A percentile compares a stretch with the other conserved stretches of the same genome.
Evolutionary conservation across 2,113 vertebrate genomes (phyloP).

Genomic region (Sylvilagus bachmani): DNA sequence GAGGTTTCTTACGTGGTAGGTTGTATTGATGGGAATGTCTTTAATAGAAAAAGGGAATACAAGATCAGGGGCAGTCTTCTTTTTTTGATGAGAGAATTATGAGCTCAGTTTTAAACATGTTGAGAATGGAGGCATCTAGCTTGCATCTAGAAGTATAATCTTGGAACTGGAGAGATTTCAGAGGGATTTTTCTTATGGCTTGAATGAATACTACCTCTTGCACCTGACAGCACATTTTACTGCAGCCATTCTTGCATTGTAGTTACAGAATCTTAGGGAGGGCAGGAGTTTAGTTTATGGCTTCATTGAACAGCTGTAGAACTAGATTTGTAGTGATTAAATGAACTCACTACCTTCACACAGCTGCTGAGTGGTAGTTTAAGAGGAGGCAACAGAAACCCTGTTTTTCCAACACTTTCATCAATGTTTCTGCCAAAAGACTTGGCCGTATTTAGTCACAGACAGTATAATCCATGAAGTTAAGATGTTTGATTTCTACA

Average conservation of each 20-base stretch:
- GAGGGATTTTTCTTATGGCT: background rate
- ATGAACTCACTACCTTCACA: too few species aligned
- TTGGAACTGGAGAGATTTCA: background rate
- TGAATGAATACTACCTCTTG: too few species aligned
- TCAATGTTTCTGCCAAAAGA: background rate
- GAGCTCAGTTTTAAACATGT: background rate
- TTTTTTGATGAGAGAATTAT: background rate
- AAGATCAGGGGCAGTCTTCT: background rate
- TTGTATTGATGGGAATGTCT: background rate
- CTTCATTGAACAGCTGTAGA: background rate
- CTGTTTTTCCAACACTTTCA: background rate
- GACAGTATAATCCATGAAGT: background rate
- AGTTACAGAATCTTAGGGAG: background rate
- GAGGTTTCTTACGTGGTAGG: background rate
- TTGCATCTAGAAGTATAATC: background rate
- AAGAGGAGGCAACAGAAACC: background rate
- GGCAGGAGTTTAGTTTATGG: too few species aligned
- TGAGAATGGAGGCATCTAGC: background rate
- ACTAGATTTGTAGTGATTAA: background rate
- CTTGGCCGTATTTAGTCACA: background rate
- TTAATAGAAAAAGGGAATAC: background rate
- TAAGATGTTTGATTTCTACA: background rate
- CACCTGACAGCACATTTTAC: background rate
- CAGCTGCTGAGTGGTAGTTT: background rate
- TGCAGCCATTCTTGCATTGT: background rate